These are phyloP conservation scores for Halcyon chelicuti DNA, from an alignment of 2,797 vertebrate genomes.

Conservation along the genomic window DNA sequence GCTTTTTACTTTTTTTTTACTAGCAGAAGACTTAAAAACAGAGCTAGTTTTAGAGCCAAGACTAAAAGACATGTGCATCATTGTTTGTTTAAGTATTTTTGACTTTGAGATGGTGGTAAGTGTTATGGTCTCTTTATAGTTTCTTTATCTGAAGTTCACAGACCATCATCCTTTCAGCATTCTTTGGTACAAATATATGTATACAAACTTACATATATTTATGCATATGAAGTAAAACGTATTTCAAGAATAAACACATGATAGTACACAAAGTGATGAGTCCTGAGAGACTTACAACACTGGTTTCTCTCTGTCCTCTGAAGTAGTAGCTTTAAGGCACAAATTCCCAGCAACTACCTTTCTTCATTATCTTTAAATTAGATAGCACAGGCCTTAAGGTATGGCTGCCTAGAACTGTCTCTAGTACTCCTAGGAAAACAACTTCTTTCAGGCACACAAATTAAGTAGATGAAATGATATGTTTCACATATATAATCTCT, in stretches of 20 bases:
- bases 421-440: not conserved
- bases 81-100: not conserved
- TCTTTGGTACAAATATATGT: not conserved
- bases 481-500: not conserved
- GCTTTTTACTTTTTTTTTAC: not conserved
- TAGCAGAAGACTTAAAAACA: not conserved
- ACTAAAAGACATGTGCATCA: not conserved
- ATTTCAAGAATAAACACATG: not conserved
- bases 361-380: conserved; percentile 3
- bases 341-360: not conserved
- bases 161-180: not conserved
- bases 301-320: not conserved
- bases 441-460: not conserved
- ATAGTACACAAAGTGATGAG: not conserved
- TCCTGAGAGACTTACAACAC: not conserved
- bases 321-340: not conserved
- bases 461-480: conserved; percentile 6
- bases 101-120: not conserved
- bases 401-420: not conserved
- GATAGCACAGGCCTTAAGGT: not conserved
- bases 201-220: not conserved
- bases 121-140: not conserved
- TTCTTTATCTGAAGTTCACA: not conserved
- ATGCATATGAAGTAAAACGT: not conserved
- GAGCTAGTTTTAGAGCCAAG: not conserved